Evolutionary conservation across 2,797 vertebrate species (phyloP).

Genomic region (Bufotes viridis): DNA sequence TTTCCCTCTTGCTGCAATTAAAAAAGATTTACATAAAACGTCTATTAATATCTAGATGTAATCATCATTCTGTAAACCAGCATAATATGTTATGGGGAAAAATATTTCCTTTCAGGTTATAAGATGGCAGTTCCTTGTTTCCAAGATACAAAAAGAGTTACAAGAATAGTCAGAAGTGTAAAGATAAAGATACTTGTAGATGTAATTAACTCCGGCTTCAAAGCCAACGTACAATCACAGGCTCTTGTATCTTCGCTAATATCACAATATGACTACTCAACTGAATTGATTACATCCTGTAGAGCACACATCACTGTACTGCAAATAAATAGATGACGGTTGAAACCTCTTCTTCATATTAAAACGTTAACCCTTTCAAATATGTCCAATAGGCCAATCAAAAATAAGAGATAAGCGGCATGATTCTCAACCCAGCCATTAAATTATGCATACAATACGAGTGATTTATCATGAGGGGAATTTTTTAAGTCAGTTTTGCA

Average conservation of each 20-base stretch:
- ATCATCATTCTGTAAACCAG: background rate
- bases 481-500: too few relatives aligned
- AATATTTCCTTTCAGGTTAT: background rate
- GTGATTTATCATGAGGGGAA: too few relatives aligned
- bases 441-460: too few relatives aligned
- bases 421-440: background rate
- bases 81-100: background rate
- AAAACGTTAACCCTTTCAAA: background rate
- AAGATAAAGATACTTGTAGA: conserved; percentile 11
- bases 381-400: too few relatives aligned
- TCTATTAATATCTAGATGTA: background rate
- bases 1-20: background rate
- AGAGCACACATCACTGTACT: background rate
- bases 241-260: background rate
- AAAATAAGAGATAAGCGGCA: background rate
- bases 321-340: background rate
- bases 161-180: background rate
- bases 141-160: background rate
- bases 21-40: background rate
- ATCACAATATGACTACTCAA: background rate
- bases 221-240: background rate
- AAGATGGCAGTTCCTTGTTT: background rate
- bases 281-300: conserved; percentile 6
- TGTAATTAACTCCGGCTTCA: background rate
- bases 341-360: background rate